Conservation (phyloP, 2,888 invertebrate species). For the Mythimna loreyi region DNA sequence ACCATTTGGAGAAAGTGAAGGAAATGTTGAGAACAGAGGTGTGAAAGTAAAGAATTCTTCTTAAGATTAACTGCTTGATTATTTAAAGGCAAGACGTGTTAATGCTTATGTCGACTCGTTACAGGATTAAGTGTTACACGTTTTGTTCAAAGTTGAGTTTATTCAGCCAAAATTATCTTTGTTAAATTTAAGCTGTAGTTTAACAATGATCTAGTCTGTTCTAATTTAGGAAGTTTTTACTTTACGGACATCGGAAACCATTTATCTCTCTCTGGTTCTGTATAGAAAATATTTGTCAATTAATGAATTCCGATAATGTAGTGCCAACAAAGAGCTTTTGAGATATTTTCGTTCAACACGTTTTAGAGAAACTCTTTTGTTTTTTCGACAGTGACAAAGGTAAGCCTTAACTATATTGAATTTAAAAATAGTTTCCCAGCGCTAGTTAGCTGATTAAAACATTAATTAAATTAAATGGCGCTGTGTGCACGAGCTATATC, state of each 20-base stretch:
- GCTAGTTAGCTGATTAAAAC: constrained; percentile 85
- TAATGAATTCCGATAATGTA: constrained; percentile 54
- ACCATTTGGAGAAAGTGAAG: constrained; percentile 77
- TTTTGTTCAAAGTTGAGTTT: constrained; percentile 6
- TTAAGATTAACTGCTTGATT: constrained; percentile 67
- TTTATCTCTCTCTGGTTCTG: constrained; percentile 48
- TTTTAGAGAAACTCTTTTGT: constrained; percentile 42
- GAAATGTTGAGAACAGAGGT: constrained; percentile 79
- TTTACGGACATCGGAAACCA: constrained; percentile 62
- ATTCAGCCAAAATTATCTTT: constrained; percentile 2
- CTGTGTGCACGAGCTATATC: constrained; percentile 72
- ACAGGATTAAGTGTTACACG: constrained; percentile 40
- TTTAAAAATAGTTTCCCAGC: constrained; percentile 67
- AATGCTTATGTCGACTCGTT: constrained; percentile 28
- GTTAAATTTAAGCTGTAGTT: constrained; percentile 17
- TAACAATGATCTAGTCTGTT: constrained; percentile 30
- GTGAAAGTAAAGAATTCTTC: constrained; percentile 80
- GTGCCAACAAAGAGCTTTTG: constrained; percentile 48
- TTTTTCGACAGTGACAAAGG: constrained; percentile 49
- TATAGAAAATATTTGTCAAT: constrained; percentile 53
- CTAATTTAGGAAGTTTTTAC: constrained; percentile 45
- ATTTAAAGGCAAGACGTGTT: constrained; percentile 45
- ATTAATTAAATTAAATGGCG: constrained; percentile 84
- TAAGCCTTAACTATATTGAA: constrained; percentile 41
- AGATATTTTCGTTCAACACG: constrained; percentile 44